phyloP scores from a whole-genome alignment of 35 echinoderm and acorn worm species.

The Anneissia japonica region DNA sequence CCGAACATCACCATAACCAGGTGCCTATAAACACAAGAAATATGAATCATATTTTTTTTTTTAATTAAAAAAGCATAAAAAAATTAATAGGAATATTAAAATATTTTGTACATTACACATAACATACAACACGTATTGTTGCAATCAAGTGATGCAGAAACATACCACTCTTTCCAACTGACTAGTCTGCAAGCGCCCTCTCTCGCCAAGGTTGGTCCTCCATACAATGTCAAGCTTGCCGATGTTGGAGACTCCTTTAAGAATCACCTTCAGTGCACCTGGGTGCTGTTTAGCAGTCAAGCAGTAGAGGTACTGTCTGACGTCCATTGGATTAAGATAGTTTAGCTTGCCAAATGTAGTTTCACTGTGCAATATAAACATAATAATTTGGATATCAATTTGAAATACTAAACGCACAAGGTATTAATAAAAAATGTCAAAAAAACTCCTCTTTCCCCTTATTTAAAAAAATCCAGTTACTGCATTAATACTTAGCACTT shows the following conservation, averaged over 20 bases:
- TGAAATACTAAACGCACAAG: background rate
- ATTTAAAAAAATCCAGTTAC: background rate
- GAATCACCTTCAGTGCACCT: slow-evolving; percentile 56
- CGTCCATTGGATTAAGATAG: slow-evolving; percentile 91
- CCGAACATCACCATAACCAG: slow-evolving; percentile 90
- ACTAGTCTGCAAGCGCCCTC: slow-evolving; percentile 93
- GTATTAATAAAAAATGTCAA: background rate
- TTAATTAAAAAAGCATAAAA: too few relatives aligned
- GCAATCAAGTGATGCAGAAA: too few relatives aligned
- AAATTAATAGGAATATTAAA: too few relatives aligned
- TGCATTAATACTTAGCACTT: background rate
- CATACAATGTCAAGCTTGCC: slow-evolving; percentile 99
- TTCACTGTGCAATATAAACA: slow-evolving; percentile 22
- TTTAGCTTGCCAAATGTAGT: slow-evolving; percentile 89
- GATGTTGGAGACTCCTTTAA: slow-evolving; percentile 92
- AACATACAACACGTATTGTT: too few relatives aligned
- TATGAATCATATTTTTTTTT: too few relatives aligned
- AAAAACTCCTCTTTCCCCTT: background rate
- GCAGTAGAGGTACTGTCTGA: slow-evolving; percentile 93
- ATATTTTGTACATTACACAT: too few relatives aligned
- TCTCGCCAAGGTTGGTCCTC: slow-evolving; percentile 94
- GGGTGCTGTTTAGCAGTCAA: slow-evolving; percentile 68
- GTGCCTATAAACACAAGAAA: slow-evolving; percentile 42
- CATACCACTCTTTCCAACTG: slow-evolving; percentile 94
- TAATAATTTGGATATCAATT: background rate